phyloP scores from a whole-genome alignment of 2,113 vertebrate genomes.

The Nipponia nippon region DNA sequence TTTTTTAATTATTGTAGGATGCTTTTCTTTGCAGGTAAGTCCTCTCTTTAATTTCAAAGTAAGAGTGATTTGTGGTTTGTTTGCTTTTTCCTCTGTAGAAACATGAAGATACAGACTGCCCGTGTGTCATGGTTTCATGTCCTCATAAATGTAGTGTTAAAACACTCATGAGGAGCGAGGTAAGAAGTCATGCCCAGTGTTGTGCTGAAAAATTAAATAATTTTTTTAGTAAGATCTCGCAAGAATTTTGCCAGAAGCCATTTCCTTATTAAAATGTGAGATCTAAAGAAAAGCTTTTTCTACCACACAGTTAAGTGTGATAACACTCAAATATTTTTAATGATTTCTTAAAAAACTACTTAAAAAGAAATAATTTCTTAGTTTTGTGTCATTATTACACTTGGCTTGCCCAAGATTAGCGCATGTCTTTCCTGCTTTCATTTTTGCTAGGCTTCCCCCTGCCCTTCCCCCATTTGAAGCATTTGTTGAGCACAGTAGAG shows the following conservation, averaged over 20 bases:
- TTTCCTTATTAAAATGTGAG: not conserved
- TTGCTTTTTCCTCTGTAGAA: conserved; percentile 77
- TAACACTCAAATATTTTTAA: not conserved
- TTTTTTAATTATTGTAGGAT: not conserved
- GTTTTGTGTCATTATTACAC: conserved; percentile 23
- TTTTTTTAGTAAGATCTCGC: not conserved
- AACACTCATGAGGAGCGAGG: conserved; percentile 91
- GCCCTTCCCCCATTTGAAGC: not conserved
- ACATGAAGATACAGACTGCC: conserved; percentile 95
- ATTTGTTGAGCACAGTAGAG: not conserved
- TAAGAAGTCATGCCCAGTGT: conserved; percentile 65
- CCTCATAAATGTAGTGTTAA: conserved; percentile 92
- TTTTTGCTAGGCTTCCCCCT: not conserved
- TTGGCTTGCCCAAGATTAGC: not conserved
- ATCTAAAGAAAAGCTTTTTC: conserved; percentile 28
- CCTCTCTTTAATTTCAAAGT: not conserved
- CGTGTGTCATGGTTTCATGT: conserved; percentile 89
- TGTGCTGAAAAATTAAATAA: not conserved
- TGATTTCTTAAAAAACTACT: not conserved
- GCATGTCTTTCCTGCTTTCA: conserved; percentile 19
- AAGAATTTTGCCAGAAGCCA: conserved; percentile 30
- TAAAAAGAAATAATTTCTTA: not conserved
- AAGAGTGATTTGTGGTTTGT: conserved; percentile 3
- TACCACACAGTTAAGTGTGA: conserved; percentile 46
- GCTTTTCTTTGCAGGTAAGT: not conserved